Conservation (phyloP, 2,113 vertebrate species). For the Rhombomys opimus region DNA sequence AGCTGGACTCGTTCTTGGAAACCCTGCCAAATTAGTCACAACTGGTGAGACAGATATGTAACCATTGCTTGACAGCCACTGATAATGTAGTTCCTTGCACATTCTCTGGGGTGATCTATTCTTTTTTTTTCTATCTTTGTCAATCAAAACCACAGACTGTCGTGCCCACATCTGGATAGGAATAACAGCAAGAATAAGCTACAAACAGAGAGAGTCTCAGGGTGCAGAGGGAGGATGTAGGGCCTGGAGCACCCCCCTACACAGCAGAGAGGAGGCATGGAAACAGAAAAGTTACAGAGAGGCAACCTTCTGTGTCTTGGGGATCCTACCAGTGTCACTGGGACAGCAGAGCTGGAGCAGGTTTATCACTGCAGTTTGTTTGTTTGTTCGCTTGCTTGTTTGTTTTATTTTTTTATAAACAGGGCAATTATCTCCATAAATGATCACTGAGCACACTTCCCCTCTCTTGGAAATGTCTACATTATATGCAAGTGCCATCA, state of each 20-base stretch:
- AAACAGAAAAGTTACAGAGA: not conserved
- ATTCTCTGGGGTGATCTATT: conserved; percentile 50
- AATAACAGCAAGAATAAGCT: not conserved
- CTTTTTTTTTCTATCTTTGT: not conserved
- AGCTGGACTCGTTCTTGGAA: not conserved
- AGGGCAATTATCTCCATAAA: conserved; percentile 18
- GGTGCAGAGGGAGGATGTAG: no score
- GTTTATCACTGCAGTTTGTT: not conserved
- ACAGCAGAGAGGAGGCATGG: not conserved
- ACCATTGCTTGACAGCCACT: not conserved
- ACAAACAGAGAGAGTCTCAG: not conserved
- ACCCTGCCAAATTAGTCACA: conserved; percentile 1
- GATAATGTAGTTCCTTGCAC: not conserved
- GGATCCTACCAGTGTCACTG: no score
- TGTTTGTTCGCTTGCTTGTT: no score
- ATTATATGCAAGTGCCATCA: conserved; percentile 1
- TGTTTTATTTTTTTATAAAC: not conserved
- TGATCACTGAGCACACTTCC: not conserved
- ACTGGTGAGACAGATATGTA: not conserved
- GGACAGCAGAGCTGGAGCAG: not conserved
- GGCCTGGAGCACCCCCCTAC: no score
- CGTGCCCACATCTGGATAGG: not conserved
- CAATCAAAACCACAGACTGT: not conserved
- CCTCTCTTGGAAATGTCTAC: conserved; percentile 13
- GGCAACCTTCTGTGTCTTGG: not conserved